These are phyloP conservation scores for Lasioglossum marginatum DNA, from an alignment of 2,888 invertebrate genomes.

Conservation along the genomic window DNA sequence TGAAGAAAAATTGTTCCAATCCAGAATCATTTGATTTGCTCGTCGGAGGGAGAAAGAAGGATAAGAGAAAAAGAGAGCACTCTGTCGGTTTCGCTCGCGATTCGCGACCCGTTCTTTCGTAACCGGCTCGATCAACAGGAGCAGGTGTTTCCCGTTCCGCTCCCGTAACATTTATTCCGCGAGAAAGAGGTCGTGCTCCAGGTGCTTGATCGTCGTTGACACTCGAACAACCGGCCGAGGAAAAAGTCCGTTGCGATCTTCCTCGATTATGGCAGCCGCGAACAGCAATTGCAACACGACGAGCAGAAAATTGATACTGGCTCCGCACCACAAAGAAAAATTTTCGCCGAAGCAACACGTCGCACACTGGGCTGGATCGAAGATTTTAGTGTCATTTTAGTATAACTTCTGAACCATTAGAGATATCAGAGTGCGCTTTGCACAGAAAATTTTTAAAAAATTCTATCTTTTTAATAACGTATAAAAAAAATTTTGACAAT, in stretches of 20 bases:
- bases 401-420: too few species aligned
- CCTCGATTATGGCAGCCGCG: background rate
- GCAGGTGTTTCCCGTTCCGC: constrained; percentile 47
- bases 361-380: too few species aligned
- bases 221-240: constrained; percentile 34
- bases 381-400: too few species aligned
- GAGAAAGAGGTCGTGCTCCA: constrained; percentile 64
- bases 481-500: too few species aligned
- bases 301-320: background rate
- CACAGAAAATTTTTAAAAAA: too few species aligned
- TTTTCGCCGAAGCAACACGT: too few species aligned
- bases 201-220: constrained; percentile 60
- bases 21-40: background rate
- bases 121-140: constrained; percentile 22
- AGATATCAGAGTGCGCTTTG: too few species aligned
- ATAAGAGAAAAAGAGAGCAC: background rate
- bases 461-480: too few species aligned
- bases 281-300: background rate
- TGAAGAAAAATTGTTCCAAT: too few species aligned
- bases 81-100: background rate
- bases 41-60: background rate
- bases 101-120: constrained; percentile 11
- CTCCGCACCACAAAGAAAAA: background rate
- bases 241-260: constrained; percentile 3
- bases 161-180: constrained; percentile 49